Base-by-base conservation (phyloP, 30 jellyfish, hydroid and myxozoan species). In the Turritopsis rubra region DNA sequence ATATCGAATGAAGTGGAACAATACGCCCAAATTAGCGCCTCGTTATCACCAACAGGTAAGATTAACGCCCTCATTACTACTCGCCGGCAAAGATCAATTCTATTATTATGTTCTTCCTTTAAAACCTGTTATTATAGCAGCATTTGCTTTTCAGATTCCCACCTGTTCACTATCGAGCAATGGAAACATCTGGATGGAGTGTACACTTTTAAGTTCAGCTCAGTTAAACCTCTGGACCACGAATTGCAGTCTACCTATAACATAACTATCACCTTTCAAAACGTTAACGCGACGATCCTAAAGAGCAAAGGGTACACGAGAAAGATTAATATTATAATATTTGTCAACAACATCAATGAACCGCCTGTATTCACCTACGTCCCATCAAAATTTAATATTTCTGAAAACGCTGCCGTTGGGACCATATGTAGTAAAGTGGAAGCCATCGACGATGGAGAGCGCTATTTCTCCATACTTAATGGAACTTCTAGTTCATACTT, bases 401-500 rank as follows among this genome's bases (percentile, higher is more conserved):
- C 60, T 41, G 60, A 41, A 41, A 13, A 41, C 13, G 60, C 60
- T 3, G 60, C 13, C 13, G 13, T 41, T 41, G 60, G 60, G 60
- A 41, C 60, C 5, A 41, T 41, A 41, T 41, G 60, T 41, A 3
- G 13, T 41, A 41, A 41, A 13, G 60, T 41, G 13, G 60, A 41
- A 13, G 60, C 60, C 13, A 41, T 13, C 60, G 60, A 41, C 13
- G 60, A 41, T 41, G 60, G 60, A 41, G 60, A 41, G 13, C 13
- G 13, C 60, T 41, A 3, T 41, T 41, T 41, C 13, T 41, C 60
- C 5, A 41, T 41, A 41, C 60, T 41, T 41, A 41, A 41, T 41
- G 60, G 60, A 41, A 41, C 60, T 41, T 81, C 97, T 0, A 28
- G 65, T 28, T 85, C 92, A 28, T 90, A 28, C 81, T 90, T 90